Evolutionary conservation across 2,797 vertebrate genomes (phyloP), one percentile per base, ranked within the genome.

Genomic region (Hydrolagus colliei): DNA sequence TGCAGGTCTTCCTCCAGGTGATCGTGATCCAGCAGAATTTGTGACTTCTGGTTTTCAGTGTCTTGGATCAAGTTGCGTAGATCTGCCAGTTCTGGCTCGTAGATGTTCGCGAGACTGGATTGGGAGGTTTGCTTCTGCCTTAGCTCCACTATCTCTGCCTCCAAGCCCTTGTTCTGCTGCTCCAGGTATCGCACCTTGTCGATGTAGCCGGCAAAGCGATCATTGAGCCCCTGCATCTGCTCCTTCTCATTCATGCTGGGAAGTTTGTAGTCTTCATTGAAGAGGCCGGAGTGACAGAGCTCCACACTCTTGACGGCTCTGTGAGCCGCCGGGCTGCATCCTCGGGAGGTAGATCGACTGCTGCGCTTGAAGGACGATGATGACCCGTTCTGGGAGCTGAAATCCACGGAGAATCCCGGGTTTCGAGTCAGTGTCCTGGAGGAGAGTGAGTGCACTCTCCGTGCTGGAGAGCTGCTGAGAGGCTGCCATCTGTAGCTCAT

Each of bases 151-250:
- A 86, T 86, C 3, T 86, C 85, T 1, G 13, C 10, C 73, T 86
- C 72, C 72, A 86, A n/a, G 2, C n/a, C 52, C 27, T 32, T 73
- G 61, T 86, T 86, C 52, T 27, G n/a, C 0, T 75, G 71, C 18
- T 86, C 85, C 52, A 86, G 85, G 11, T 73, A 71, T 1, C 85
- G 18, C 9, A 86, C 85, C 20, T 86, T 86, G 35, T 86, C 85
- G 5, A 86, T 86, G 72, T 27, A 86, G 12, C 85, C 52, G 27
- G 85, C 85, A 4, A 86, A 86, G 85, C 85, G 85, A 41, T 86
- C 85, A 20, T 86, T 86, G 2, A 86, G 85, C 5, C 52, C 85
- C 52, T 75, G 85, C 72, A 86, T 22, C n/a, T 32, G 20, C 52
- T 73, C 71, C 20, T 75, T 86, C 73, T 86, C 85, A 9, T 86